These are phyloP conservation scores for Rallus limicola DNA, from an alignment of 2,113 vertebrate species.

Conservation along the genomic window DNA sequence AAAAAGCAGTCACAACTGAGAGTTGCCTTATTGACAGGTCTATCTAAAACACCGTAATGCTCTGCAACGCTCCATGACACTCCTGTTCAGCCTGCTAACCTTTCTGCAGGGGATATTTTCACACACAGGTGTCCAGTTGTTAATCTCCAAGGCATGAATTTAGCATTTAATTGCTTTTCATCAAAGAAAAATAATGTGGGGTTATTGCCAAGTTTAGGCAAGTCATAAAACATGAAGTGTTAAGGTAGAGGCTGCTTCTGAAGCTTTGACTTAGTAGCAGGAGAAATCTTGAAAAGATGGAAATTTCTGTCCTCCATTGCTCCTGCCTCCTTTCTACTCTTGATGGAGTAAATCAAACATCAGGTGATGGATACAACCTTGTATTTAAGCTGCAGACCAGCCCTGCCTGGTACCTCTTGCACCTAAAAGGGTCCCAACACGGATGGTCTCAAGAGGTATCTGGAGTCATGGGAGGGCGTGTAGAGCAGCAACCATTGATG, in stretches of 20 bases:
- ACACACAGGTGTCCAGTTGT: not conserved
- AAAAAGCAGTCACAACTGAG: not conserved
- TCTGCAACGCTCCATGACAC: not conserved
- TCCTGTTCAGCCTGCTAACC: not conserved
- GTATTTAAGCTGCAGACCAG: not conserved
- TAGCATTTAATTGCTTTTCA: slow-evolving; percentile 5
- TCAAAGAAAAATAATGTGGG: not conserved
- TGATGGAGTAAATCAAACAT: not conserved
- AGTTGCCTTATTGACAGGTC: not conserved
- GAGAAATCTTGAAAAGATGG: not conserved
- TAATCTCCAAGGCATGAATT: not conserved
- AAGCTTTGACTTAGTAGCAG: not conserved
- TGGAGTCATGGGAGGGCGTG: not conserved
- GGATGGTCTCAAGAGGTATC: not conserved
- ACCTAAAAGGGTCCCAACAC: fast-evolving
- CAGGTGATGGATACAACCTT: fast-evolving
- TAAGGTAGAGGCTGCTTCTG: not conserved
- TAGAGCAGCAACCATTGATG: not conserved
- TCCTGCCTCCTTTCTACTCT: not conserved
- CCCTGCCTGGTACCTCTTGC: not conserved
- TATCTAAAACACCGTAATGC: not conserved
- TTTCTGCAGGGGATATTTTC: not conserved
- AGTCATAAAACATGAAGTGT: not conserved
- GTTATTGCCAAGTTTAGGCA: not conserved
- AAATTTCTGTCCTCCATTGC: not conserved